Evolutionary conservation across 2,888 invertebrate genomes (phyloP), one percentile per base, ranked within the genome.

Genomic region (Pachydiplax longipennis): DNA sequence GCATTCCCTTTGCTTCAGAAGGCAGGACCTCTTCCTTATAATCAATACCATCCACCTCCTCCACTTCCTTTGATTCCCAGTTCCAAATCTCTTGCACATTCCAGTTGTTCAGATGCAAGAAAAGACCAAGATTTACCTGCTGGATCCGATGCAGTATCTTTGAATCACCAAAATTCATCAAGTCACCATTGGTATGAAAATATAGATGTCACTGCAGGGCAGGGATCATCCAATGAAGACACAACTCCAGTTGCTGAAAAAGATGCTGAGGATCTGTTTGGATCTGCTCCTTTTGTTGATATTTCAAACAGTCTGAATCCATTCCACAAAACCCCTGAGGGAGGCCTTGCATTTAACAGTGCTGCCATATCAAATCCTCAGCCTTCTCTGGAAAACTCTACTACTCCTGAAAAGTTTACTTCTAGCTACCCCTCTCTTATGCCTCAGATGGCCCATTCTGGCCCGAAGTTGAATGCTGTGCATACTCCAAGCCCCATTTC

Each of bases 271-370:
- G 94, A 94, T 91, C 92, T 94, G 1, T 94, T 94, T 82, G 94
- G 94, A 0, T 94, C 94, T 0, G 94, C 94, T 3, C 94, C 94
- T 0, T 94, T 94, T 37, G 48, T 48, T 35, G 81, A 80, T 35
- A 44, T 73, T 22, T 90, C 90, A 80, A 48, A 25, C 31, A 91
- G 53, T 48, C 87, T 80, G 37, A 91, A 91, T 73, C 91, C 91
- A 80, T 91, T 91, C 80, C 83, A 91, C 44, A 81, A 44, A 53
- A 48, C 81, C 61, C 12, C 87, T 8, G 87, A 87, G 37, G 81
- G 61, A 81, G 81, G 81, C 22, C 90, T 58, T 87, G 13, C 58
- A 53, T 61, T 81, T 37, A 58, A 37, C 81, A 58, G 37, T 58
- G 15, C 61, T 22, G 44, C 53, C 22, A 35, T 61, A 22, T n/a